Conservation (phyloP, 1,140 invertebrate species). For the Orius laevigatus region DNA sequence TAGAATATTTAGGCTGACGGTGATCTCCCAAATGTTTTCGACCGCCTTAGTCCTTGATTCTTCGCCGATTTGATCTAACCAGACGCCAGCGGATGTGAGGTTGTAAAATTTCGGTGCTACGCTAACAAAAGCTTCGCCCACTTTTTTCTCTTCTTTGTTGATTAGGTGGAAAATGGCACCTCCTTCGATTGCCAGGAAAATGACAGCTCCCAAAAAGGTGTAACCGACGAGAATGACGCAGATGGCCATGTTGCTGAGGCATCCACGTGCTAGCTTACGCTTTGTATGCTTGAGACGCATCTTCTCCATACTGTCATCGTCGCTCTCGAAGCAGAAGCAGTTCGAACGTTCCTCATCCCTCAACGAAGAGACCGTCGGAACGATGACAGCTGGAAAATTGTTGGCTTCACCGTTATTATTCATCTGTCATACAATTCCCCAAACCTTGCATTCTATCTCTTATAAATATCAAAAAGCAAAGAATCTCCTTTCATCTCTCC, state of each 20-base stretch:
- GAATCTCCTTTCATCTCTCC: not conserved
- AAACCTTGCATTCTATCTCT: not conserved
- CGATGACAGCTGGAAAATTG: not conserved
- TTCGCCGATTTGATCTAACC: constrained; percentile 32
- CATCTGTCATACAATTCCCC: not conserved
- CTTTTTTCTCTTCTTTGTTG: constrained; percentile 17
- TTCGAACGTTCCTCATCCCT: constrained; percentile 26
- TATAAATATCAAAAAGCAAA: not conserved
- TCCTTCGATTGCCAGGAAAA: constrained; percentile 80
- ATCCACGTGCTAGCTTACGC: constrained; percentile 42
- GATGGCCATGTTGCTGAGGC: constrained; percentile 75
- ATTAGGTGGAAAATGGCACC: constrained; percentile 32
- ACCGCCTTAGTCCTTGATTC: constrained; percentile 58
- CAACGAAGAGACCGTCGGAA: not conserved
- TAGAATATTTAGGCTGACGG: constrained; percentile 79
- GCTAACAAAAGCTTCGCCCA: constrained; percentile 13
- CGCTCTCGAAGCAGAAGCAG: constrained; percentile 43
- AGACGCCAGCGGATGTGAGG: constrained; percentile 21
- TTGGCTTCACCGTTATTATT: not conserved
- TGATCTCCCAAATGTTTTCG: constrained; percentile 87
- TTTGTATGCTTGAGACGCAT: constrained; percentile 41
- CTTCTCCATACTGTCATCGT: constrained; percentile 26
- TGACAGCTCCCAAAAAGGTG: constrained; percentile 76
- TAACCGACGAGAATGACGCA: constrained; percentile 76
- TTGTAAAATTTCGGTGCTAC: constrained; percentile 24